These are phyloP conservation scores for Agrenia bidenticulata DNA, from an alignment of 2,888 invertebrate genomes.

Conservation along the genomic window DNA sequence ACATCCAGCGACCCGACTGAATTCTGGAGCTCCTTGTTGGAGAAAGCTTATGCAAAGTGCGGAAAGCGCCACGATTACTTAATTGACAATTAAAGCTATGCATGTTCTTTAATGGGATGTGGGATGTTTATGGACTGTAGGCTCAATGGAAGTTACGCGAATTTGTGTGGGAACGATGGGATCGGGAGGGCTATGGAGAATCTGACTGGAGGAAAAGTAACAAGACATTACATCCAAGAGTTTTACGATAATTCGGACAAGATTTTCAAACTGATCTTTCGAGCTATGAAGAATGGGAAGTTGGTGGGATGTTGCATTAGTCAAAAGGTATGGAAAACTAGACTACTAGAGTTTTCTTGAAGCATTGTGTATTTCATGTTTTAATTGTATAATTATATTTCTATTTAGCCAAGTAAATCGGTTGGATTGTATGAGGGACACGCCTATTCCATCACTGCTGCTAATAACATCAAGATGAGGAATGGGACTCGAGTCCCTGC, in stretches of 20 bases:
- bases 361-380: too few relatives aligned
- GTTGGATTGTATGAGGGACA: constrained; percentile 11
- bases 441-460: constrained; percentile 10
- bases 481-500: not conserved
- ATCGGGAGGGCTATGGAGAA: constrained; percentile 8
- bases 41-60: constrained; percentile 16
- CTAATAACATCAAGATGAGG: not conserved
- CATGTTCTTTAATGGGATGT: not conserved
- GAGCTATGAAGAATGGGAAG: not conserved
- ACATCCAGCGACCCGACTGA: not conserved
- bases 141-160: constrained; percentile 6
- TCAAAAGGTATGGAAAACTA: too few relatives aligned
- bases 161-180: constrained; percentile 7
- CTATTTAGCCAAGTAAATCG: too few relatives aligned
- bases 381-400: too few relatives aligned
- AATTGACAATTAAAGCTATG: not conserved
- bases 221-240: not conserved
- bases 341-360: too few relatives aligned
- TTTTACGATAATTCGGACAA: not conserved
- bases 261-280: not conserved
- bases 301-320: constrained; percentile 7
- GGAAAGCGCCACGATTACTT: not conserved
- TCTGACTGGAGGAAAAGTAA: constrained; percentile 9
- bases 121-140: constrained; percentile 1
- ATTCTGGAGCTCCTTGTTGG: constrained; percentile 12